Conservation (phyloP, 1,140 invertebrate species). For the Aphelenchoides fujianensis region DNA sequence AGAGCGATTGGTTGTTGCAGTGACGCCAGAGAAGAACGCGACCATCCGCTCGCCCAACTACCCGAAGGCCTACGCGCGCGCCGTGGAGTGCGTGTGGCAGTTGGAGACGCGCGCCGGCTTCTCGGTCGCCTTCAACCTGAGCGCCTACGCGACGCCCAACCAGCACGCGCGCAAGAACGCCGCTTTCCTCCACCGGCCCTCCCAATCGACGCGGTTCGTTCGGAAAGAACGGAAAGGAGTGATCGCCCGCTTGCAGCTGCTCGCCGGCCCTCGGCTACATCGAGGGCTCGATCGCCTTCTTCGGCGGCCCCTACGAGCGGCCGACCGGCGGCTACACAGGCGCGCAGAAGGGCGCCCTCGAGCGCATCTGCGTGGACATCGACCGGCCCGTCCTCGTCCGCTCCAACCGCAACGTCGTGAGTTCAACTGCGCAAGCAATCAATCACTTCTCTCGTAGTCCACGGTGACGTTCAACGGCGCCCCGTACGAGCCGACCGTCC, state of each 20-base stretch:
- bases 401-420: conserved; percentile 6
- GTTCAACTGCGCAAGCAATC: background rate
- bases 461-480: conserved; percentile 49
- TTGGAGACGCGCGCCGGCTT: conserved; percentile 35
- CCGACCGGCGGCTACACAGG: background rate
- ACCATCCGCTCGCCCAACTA: conserved; percentile 62
- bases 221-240: no score
- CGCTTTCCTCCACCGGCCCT: background rate
- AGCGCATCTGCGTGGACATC: conserved; percentile 37
- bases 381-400: conserved; percentile 20
- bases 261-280: conserved; percentile 10
- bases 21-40: conserved; percentile 19
- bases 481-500: conserved; percentile 42
- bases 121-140: conserved; percentile 21
- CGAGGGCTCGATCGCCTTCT: conserved; percentile 21
- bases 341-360: background rate
- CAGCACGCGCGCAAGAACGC: background rate
- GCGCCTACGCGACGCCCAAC: background rate
- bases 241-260: conserved; percentile 33
- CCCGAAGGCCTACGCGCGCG: conserved; percentile 51
- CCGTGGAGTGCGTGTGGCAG: conserved; percentile 39
- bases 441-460: conserved; percentile 28
- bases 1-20: background rate
- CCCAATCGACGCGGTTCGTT: background rate
- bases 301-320: conserved; percentile 18